These are phyloP conservation scores for Hippopotamyrus pictus DNA, from an alignment of 2,797 vertebrate genomes.

Conservation along the genomic window DNA sequence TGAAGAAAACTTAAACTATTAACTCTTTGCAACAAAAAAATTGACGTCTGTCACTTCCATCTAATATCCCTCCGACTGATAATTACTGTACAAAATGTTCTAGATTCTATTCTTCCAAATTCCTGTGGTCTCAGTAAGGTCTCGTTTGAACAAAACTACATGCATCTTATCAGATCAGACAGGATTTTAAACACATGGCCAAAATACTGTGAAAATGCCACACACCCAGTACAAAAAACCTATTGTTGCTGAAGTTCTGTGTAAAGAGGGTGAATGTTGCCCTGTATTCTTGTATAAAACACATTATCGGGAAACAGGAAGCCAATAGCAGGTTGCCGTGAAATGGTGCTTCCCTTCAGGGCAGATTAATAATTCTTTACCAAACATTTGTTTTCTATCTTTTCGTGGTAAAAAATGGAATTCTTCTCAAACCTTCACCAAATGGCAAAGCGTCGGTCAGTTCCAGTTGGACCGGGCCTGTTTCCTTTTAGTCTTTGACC, in stretches of 20 bases:
- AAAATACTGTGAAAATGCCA: not conserved
- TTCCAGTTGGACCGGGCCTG: not conserved
- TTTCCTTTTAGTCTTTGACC: not conserved
- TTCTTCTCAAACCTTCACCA: not conserved
- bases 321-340: not conserved
- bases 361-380: conserved; percentile 2
- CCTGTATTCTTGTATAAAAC: not conserved
- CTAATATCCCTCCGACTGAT: not conserved
- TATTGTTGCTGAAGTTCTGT: not conserved
- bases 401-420: not conserved
- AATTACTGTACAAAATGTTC: not conserved
- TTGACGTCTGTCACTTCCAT: not conserved
- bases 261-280: not conserved
- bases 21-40: not conserved
- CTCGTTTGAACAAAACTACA: not conserved
- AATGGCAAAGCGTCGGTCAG: not conserved
- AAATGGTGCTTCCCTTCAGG: not conserved
- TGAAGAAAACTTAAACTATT: not conserved
- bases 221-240: not conserved
- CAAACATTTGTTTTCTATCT: not conserved
- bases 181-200: not conserved
- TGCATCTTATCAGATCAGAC: not conserved
- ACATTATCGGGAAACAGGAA: not conserved
- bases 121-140: not conserved
- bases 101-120: not conserved